A percentile compares a stretch with the other conserved stretches of the same genome.
Conservation (phyloP, 1,140 invertebrate species). For the Teleogryllus occipitalis region DNA sequence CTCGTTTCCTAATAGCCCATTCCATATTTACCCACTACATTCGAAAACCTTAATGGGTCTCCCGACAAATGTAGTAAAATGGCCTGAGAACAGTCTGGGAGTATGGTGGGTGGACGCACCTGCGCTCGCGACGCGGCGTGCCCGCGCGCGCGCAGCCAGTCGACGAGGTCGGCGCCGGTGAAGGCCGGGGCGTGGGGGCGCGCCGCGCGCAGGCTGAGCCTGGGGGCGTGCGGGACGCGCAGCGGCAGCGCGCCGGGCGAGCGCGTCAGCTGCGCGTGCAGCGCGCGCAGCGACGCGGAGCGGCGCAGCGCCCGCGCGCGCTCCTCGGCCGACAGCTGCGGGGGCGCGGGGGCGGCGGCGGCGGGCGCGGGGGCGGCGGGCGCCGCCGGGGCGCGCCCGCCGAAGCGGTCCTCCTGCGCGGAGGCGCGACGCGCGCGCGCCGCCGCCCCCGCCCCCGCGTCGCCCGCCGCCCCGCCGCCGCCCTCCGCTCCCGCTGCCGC, state of each 20-base stretch:
- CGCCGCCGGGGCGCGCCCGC: constrained; percentile 18
- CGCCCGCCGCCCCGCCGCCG: constrained; percentile 18
- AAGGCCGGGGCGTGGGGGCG: constrained; percentile 40
- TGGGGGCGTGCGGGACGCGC: constrained; percentile 68
- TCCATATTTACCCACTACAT: too few relatives aligned
- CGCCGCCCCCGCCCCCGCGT: not conserved
- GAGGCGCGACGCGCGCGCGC: not conserved
- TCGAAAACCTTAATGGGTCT: too few relatives aligned
- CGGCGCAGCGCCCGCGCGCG: constrained; percentile 58
- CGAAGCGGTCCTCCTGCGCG: not conserved
- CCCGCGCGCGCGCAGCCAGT: constrained; percentile 65
- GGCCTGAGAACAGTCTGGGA: too few relatives aligned
- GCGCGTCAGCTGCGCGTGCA: constrained; percentile 63
- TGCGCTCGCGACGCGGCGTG: constrained; percentile 45
- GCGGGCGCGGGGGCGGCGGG: not conserved
- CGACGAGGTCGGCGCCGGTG: constrained; percentile 61
- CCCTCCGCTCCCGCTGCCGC: constrained; percentile 26
- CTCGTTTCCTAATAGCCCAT: too few relatives aligned
- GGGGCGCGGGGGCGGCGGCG: too few relatives aligned
- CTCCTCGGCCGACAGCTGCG: constrained; percentile 38
- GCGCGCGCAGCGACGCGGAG: constrained; percentile 58
- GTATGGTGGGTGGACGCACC: constrained; percentile 37
- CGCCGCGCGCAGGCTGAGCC: constrained; percentile 50
- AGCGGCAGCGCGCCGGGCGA: constrained; percentile 54
- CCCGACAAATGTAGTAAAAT: too few relatives aligned